Conservation (phyloP, 2,888 invertebrate species). For the Microplitis manilae region DNA sequence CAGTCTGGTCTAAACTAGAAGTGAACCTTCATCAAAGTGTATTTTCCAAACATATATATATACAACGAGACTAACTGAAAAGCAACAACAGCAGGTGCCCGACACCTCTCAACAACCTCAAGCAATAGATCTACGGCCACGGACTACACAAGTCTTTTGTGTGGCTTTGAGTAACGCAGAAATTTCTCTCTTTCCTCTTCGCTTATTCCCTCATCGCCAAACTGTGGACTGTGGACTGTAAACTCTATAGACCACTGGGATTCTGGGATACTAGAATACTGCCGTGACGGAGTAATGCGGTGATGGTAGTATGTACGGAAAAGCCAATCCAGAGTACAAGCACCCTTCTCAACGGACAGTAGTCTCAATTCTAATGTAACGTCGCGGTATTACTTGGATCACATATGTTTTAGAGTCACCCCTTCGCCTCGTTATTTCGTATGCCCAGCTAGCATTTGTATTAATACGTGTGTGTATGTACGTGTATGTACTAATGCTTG, state of each 20-base stretch:
- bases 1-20: conserved; percentile 17
- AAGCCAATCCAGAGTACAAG: neutral
- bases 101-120: conserved; percentile 31
- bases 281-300: neutral
- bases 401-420: conserved; percentile 45
- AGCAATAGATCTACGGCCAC: conserved; percentile 24
- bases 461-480: conserved; percentile 6
- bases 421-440: conserved; percentile 38
- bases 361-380: conserved; percentile 21
- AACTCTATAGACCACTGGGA: neutral
- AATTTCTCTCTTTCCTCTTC: neutral
- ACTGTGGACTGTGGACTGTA: no score
- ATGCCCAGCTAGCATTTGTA: conserved; percentile 26
- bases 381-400: conserved; percentile 41
- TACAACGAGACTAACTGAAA: conserved; percentile 24
- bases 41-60: conserved; percentile 23
- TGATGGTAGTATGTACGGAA: neutral
- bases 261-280: neutral
- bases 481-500: neutral
- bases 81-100: conserved; percentile 40
- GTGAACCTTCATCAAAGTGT: conserved; percentile 40
- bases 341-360: conserved; percentile 2
- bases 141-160: conserved; percentile 15
- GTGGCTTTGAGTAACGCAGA: conserved; percentile 2
- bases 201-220: neutral